Evolutionary conservation across 2,113 vertebrate genomes (phyloP), one percentile per base, ranked within the genome.

Genomic region (Gobiocypris rarus): DNA sequence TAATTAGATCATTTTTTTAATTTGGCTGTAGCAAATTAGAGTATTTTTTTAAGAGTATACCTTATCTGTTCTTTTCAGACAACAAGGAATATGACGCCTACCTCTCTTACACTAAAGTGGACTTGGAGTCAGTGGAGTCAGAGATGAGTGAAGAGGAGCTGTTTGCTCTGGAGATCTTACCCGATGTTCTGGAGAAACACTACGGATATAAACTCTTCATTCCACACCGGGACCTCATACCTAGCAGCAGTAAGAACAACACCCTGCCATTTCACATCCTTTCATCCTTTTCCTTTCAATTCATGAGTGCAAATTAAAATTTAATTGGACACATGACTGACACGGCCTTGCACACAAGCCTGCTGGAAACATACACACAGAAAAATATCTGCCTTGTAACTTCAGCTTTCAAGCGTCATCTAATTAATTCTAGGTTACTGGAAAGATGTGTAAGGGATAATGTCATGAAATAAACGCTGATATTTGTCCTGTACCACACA

Each of bases 21-120:
- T 45, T 45, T 45, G 10, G 43, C 10, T 11, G 2, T 45, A 45
- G 11, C 50, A 52, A 52, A 52, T 52, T 52, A 17, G 15, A 17
- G 1, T 52, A 52, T 52, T 19, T 52, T 52, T 52, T 54, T 54
- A 15, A 19, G 17, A 43, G 28, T 26, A 65, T 43, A 82, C 59
- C 24, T 0, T 26, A 79, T 54, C 65, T 83, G 4, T 78, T 78
- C 38, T 65, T 71, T 34, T 73, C 70, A 99, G 97, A 98, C 88
- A 98, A 98, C 91, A 99, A 99, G 93, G 98, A 99, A 91, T 99
- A 98, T 4, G 98, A 99, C 89, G 98, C 97, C 1, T 99, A 99
- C 87, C 92, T 99, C 24, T 99, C 98, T 76, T 99, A 98, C 93
- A 98, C 97, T 92, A 99, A 98, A 97, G 97, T 98, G 93, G 98